phyloP scores from a whole-genome alignment of 2,888 invertebrate genomes.

The Xestia c-nigrum region DNA sequence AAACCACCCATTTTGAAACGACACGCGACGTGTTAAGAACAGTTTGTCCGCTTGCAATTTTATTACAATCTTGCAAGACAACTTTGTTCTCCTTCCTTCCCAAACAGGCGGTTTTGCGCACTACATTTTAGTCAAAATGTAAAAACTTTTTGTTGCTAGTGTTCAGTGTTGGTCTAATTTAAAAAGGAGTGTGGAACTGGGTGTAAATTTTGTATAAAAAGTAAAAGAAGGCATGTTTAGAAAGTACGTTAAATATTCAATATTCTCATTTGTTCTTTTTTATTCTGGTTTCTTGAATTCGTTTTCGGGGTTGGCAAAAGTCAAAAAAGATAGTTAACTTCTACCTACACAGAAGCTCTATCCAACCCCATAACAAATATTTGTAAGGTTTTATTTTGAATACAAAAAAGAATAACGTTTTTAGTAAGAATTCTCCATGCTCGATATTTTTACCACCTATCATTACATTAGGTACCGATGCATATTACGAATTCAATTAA shows the following conservation, averaged over 20 bases:
- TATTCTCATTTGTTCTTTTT: not conserved
- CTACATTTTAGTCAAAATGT: slow-evolving; percentile 3
- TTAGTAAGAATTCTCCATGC: not conserved
- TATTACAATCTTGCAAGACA: slow-evolving; percentile 1
- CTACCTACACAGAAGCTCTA: not conserved
- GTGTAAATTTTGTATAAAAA: slow-evolving; percentile 19
- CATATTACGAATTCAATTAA: slow-evolving; percentile 23
- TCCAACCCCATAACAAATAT: not conserved
- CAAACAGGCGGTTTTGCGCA: not conserved
- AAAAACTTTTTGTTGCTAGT: not conserved
- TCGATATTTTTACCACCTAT: not conserved
- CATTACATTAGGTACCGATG: not conserved
- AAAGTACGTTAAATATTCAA: slow-evolving; percentile 19
- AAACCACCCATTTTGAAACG: too few species aligned
- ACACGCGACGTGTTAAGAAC: too few species aligned
- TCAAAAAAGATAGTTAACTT: not conserved
- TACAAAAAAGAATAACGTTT: not conserved
- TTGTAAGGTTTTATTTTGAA: not conserved
- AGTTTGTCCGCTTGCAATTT: not conserved
- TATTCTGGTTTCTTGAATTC: not conserved
- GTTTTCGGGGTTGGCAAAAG: not conserved
- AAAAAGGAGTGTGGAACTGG: not conserved
- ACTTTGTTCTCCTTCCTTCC: not conserved
- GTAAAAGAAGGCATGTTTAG: not conserved
- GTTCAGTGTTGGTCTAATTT: not conserved